Percentiles rank a stretch among this genome's conserved stretches.
Conservation (phyloP, 2,797 vertebrate species). For the Urosaurus nigricauda region DNA sequence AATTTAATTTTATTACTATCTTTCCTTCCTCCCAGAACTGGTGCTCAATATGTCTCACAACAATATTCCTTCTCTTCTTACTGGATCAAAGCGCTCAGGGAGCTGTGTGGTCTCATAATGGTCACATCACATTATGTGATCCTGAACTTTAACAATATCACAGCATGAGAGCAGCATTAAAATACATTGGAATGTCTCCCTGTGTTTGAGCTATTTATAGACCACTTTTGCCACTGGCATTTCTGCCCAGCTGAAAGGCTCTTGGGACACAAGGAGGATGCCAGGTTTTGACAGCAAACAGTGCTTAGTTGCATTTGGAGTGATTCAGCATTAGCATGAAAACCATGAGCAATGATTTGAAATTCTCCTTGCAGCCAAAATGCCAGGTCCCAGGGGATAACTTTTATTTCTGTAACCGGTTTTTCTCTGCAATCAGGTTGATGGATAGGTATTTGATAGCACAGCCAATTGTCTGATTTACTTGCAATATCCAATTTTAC, state of each 20-base stretch:
- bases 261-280: constrained; percentile 17
- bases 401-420: background rate
- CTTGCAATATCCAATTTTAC: background rate
- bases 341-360: constrained; percentile 30
- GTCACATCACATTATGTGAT: background rate
- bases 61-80: too few relatives aligned
- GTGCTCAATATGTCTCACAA: too few relatives aligned
- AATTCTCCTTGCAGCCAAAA: background rate
- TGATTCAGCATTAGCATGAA: constrained; percentile 28
- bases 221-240: background rate
- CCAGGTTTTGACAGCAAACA: constrained; percentile 26
- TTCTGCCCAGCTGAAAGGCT: background rate
- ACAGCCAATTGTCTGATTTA: background rate
- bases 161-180: background rate
- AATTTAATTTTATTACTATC: too few relatives aligned
- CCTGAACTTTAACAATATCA: background rate
- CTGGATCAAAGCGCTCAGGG: background rate
- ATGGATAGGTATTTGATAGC: background rate
- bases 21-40: too few relatives aligned
- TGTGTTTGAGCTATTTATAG: constrained; percentile 27
- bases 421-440: background rate
- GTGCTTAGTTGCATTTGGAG: background rate
- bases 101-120: background rate
- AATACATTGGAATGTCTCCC: background rate
- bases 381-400: background rate